These are phyloP conservation scores for Orchestes rusci DNA, from an alignment of 2,888 invertebrate species.

Conservation along the genomic window DNA sequence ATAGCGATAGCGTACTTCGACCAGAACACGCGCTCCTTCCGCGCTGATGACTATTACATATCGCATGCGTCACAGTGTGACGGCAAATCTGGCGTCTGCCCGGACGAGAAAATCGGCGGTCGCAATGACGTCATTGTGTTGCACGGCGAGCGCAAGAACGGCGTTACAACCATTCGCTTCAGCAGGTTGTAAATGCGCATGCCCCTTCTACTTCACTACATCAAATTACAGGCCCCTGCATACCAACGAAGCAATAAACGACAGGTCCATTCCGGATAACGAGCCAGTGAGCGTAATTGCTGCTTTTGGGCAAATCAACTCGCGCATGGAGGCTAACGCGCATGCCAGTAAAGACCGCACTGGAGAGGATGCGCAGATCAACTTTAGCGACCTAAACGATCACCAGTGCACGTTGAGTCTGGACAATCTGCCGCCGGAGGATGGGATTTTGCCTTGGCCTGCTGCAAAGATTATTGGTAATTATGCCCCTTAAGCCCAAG, in stretches of 20 bases:
- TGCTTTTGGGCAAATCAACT: constrained; percentile 79
- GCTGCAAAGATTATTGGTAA: constrained; percentile 52
- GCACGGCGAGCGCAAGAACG: constrained; percentile 69
- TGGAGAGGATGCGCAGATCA: constrained; percentile 65
- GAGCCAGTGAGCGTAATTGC: constrained; percentile 69
- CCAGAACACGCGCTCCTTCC: constrained; percentile 52
- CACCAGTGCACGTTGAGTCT: constrained; percentile 65
- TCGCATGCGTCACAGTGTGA: constrained; percentile 76
- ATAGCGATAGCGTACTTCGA: constrained; percentile 76
- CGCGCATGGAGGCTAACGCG: constrained; percentile 73
- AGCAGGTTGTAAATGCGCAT: constrained; percentile 55
- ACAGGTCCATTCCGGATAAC: constrained; percentile 42
- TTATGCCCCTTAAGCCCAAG: no score
- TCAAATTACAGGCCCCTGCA: constrained; percentile 64
- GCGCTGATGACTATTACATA: constrained; percentile 79
- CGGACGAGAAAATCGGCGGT: constrained; percentile 68
- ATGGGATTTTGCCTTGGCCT: constrained; percentile 62
- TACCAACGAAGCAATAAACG: constrained; percentile 66
- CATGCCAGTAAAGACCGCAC: constrained; percentile 70
- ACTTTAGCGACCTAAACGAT: constrained; percentile 66
- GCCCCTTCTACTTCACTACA: no score
- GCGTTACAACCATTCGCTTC: constrained; percentile 76
- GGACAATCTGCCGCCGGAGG: constrained; percentile 53
- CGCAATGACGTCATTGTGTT: constrained; percentile 60
- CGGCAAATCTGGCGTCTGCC: constrained; percentile 77